These are phyloP conservation scores for Eupithecia abbreviata DNA, from an alignment of 2,888 invertebrate genomes.

Conservation along the genomic window DNA sequence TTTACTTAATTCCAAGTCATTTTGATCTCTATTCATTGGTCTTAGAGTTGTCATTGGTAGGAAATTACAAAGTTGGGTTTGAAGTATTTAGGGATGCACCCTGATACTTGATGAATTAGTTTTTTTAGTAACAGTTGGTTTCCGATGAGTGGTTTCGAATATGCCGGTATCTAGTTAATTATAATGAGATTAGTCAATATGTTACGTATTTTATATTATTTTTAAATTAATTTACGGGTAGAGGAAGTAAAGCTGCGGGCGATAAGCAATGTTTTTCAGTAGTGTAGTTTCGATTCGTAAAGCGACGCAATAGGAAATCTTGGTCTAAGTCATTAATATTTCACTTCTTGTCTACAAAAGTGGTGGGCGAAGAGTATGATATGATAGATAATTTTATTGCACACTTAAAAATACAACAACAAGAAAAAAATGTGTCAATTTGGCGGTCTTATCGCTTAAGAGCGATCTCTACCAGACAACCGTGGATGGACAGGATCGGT, in stretches of 20 bases:
- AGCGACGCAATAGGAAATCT: background rate
- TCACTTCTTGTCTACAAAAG: too few relatives aligned
- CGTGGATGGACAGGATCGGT: too few relatives aligned
- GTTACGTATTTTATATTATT: conserved; percentile 43
- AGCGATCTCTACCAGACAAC: too few relatives aligned
- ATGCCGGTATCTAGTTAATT: conserved; percentile 50
- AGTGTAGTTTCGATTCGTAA: background rate
- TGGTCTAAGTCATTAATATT: too few relatives aligned
- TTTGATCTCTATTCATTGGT: conserved; percentile 7
- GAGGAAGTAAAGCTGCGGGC: conserved; percentile 51
- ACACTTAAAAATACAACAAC: too few relatives aligned
- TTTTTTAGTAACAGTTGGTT: conserved; percentile 57
- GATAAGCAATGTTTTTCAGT: conserved; percentile 37
- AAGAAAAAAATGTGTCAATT: too few relatives aligned
- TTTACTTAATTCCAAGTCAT: conserved; percentile 8
- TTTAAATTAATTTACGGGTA: conserved; percentile 50
- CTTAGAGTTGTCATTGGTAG: conserved; percentile 19
- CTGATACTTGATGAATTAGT: conserved; percentile 52
- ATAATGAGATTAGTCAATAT: conserved; percentile 55
- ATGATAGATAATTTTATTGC: too few relatives aligned
- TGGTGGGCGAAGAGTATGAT: too few relatives aligned
- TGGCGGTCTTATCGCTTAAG: too few relatives aligned
- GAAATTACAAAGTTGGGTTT: conserved; percentile 10
- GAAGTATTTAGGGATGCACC: conserved; percentile 32
- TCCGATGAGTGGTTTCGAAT: conserved; percentile 48